A percentile compares a stretch with the other conserved stretches of the same genome.
Evolutionary conservation across 2,113 vertebrate species (phyloP).

Genomic region (Barbus barbus): DNA sequence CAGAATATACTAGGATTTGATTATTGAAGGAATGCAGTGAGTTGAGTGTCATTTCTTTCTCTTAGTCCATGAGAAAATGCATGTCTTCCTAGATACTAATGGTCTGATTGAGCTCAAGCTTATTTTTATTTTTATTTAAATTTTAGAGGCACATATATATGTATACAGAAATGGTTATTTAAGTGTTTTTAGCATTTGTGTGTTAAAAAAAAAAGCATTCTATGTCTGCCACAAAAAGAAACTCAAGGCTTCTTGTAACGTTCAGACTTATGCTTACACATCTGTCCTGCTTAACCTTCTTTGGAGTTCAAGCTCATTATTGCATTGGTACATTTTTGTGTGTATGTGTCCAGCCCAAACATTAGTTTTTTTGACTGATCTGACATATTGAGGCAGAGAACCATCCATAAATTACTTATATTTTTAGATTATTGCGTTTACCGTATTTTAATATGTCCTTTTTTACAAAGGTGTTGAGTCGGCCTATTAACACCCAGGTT

Average conservation of each 20-base stretch:
- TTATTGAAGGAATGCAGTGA: background rate
- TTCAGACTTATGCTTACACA: constrained; percentile 28
- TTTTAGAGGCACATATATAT: background rate
- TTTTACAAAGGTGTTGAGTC: background rate
- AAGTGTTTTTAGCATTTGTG: background rate
- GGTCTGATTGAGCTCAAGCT: background rate
- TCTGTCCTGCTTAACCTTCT: constrained; percentile 28
- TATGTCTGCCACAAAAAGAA: constrained; percentile 25
- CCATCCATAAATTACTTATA: too few species aligned
- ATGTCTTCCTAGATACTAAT: background rate
- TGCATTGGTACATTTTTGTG: background rate
- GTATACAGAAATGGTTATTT: background rate
- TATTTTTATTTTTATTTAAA: background rate
- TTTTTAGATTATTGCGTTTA: background rate
- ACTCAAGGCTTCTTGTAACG: background rate
- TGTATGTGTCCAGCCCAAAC: background rate
- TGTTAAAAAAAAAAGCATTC: background rate
- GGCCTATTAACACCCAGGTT: background rate
- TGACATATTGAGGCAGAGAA: background rate
- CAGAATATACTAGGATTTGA: background rate
- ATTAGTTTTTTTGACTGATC: background rate
- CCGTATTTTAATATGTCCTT: background rate
- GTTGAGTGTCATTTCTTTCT: background rate
- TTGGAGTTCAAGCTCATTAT: constrained; percentile 39
- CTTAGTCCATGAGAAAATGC: background rate